Evolutionary conservation across 2,113 vertebrate genomes (phyloP).

Genomic region (Dolichallabes microphthalmus): DNA sequence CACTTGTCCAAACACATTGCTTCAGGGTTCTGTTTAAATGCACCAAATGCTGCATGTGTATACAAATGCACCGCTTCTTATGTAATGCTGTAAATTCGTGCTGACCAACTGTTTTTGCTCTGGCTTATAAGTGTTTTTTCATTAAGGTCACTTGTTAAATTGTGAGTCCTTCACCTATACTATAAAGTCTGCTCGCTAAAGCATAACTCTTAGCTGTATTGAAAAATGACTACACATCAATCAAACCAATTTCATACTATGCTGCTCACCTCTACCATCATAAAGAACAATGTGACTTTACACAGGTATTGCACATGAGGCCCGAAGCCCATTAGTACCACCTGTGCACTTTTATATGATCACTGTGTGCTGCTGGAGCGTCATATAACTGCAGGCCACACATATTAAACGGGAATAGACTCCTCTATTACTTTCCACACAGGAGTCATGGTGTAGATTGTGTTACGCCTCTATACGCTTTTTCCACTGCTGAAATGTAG

Average conservation of each 20-base stretch:
- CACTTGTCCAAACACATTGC: conserved; percentile 15
- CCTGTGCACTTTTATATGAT: conserved; percentile 53
- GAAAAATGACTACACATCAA: conserved; percentile 37
- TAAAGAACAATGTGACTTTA: conserved; percentile 53
- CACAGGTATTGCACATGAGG: conserved; percentile 53
- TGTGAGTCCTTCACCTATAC: conserved; percentile 30
- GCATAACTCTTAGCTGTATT: conserved; percentile 16
- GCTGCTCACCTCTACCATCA: conserved; percentile 23
- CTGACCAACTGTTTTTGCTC: neutral
- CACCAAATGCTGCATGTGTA: neutral
- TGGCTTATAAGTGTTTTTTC: conserved; percentile 3
- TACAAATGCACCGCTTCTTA: conserved; percentile 1
- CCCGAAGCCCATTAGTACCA: conserved; percentile 50
- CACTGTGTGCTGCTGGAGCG: conserved; percentile 29
- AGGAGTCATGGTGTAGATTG: conserved; percentile 31
- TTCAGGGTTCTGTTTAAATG: neutral
- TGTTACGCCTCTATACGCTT: conserved; percentile 24
- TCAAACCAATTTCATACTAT: conserved; percentile 23
- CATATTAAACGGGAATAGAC: conserved; percentile 44
- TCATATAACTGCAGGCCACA: conserved; percentile 44
- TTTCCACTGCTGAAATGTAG: conserved; percentile 14
- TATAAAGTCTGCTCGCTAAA: conserved; percentile 28
- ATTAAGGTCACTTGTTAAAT: conserved; percentile 35
- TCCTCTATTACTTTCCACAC: conserved; percentile 39
- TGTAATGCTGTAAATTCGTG: conserved; percentile 15